phyloP scores from a whole-genome alignment of 1,140 invertebrate genomes.

The Tetramorium parvispinum region DNA sequence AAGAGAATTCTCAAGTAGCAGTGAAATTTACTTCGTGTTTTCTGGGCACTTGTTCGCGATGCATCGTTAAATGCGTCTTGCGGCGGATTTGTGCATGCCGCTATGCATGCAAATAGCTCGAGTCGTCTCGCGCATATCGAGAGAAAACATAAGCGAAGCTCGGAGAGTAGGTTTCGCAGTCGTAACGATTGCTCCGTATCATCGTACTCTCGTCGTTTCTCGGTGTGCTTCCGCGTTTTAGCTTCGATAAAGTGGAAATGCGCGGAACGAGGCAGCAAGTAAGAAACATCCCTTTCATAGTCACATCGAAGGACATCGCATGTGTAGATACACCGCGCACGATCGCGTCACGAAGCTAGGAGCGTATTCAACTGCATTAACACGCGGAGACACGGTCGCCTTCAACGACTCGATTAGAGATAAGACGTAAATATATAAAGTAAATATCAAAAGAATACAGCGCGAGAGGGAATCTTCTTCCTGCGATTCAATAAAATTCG shows the following conservation, averaged over 20 bases:
- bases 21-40: slow-evolving; percentile 26
- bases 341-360: background rate
- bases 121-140: slow-evolving; percentile 39
- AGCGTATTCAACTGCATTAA: slow-evolving; percentile 37
- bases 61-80: slow-evolving; percentile 34
- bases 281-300: slow-evolving; percentile 38
- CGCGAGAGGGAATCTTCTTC: background rate
- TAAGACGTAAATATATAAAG: slow-evolving; percentile 38
- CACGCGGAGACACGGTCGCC: slow-evolving; percentile 22
- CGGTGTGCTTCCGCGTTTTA: slow-evolving; percentile 10
- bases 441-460: background rate
- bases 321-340: background rate
- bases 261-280: slow-evolving; percentile 11
- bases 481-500: slow-evolving; percentile 30
- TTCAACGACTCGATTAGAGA: slow-evolving; percentile 45
- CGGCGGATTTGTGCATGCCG: slow-evolving; percentile 37
- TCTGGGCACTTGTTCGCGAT: slow-evolving; percentile 11
- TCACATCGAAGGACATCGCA: background rate
- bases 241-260: slow-evolving; percentile 43
- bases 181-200: slow-evolving; percentile 45
- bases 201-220: slow-evolving; percentile 21
- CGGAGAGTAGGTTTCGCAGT: slow-evolving; percentile 8
- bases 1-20: background rate
- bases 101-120: slow-evolving; percentile 52
- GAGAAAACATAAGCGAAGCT: slow-evolving; percentile 50